Conservation (phyloP, 2,888 invertebrate species). For the Odontocolon sp. region DNA sequence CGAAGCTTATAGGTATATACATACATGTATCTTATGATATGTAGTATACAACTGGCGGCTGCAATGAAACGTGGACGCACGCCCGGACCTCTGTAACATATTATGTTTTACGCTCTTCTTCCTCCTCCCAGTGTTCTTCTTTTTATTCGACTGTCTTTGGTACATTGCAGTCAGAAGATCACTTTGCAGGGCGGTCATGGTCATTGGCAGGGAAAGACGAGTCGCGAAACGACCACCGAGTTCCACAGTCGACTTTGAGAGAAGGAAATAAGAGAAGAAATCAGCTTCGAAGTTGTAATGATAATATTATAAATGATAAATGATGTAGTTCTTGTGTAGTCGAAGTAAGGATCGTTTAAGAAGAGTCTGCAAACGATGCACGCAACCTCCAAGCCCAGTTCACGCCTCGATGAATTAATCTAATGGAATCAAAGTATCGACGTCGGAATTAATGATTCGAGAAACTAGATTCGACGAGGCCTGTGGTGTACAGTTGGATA, state of each 20-base stretch:
- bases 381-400: conserved; percentile 35
- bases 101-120: conserved; percentile 64
- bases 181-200: conserved; percentile 17
- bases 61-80: conserved; percentile 61
- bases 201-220: conserved; percentile 11
- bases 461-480: conserved; percentile 24
- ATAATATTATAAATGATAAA: conserved; percentile 40
- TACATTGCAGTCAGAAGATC: conserved; percentile 1
- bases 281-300: not conserved
- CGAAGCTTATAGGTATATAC: conserved; percentile 53
- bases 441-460: conserved; percentile 34
- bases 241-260: conserved; percentile 38
- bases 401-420: conserved; percentile 55
- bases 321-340: conserved; percentile 5
- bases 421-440: conserved; percentile 54
- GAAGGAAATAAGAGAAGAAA: not conserved
- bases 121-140: conserved; percentile 34
- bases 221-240: conserved; percentile 34
- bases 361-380: conserved; percentile 27
- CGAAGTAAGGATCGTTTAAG: conserved; percentile 31
- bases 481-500: not conserved
- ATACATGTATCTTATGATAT: conserved; percentile 22
- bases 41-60: conserved; percentile 50
- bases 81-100: conserved; percentile 63
- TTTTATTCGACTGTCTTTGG: conserved; percentile 43